Percentiles rank a stretch among this genome's conserved stretches.
Evolutionary conservation across 2,113 vertebrate species (phyloP).

Genomic region (Myotis brandtii): DNA sequence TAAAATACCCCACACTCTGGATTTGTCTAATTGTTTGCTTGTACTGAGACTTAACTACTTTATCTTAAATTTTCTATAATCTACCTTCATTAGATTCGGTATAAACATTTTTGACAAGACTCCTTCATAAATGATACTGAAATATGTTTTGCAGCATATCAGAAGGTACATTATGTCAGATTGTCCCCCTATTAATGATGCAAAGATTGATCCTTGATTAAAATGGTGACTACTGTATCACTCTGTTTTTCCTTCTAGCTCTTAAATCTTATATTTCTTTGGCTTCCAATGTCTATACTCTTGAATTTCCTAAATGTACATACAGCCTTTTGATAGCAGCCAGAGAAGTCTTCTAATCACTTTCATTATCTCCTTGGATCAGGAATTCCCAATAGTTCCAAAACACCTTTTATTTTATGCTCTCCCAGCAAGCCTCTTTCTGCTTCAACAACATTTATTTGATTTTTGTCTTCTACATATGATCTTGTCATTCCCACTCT

Average conservation of each 20-base stretch:
- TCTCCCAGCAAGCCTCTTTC: background rate
- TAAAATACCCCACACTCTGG: background rate
- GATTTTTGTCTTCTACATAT: background rate
- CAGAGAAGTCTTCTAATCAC: background rate
- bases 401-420: background rate
- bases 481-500: background rate
- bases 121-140: background rate
- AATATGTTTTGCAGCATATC: background rate
- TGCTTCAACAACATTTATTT: background rate
- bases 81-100: background rate
- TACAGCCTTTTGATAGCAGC: background rate
- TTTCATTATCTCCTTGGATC: background rate
- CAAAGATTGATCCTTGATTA: background rate
- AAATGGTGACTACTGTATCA: background rate
- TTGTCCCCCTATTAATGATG: background rate
- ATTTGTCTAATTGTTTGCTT: conserved; percentile 5
- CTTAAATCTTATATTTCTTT: conserved; percentile 9
- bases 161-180: background rate
- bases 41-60: background rate
- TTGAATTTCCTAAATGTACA: background rate
- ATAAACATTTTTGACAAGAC: background rate
- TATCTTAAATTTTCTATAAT: background rate
- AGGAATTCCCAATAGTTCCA: background rate
- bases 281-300: background rate
- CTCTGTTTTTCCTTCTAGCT: background rate